Percentiles rank a stretch among this genome's conserved stretches.
phyloP scores from a whole-genome alignment of 2,888 invertebrate genomes.

The Thecocarcelia acutangulata region DNA sequence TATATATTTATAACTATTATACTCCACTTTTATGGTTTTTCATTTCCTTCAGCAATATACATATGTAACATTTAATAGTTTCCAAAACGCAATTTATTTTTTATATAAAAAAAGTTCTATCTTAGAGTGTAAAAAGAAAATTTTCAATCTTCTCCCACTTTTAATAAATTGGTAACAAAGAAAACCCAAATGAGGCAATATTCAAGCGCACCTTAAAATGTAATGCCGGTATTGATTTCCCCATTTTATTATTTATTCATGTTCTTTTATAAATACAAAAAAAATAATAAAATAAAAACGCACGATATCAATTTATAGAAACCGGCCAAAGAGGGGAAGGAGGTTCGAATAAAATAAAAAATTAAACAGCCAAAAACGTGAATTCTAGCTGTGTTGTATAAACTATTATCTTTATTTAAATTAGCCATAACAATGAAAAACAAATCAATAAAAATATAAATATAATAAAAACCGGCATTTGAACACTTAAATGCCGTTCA shows the following conservation, averaged over 20 bases:
- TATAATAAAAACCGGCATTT: constrained; percentile 48
- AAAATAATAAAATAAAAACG: background rate
- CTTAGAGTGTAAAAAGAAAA: no score
- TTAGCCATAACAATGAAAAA: constrained; percentile 26
- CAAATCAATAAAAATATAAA: background rate
- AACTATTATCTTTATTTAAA: constrained; percentile 35
- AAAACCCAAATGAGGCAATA: no score
- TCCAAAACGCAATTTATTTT: no score
- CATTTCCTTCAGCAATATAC: no score
- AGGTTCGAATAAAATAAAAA: constrained; percentile 3
- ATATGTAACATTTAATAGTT: no score
- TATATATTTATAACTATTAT: no score
- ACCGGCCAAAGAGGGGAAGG: constrained; percentile 25
- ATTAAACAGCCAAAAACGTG: background rate
- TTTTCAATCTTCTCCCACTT: no score
- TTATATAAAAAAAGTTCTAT: no score
- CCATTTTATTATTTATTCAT: background rate
- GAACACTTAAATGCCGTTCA: constrained; percentile 31
- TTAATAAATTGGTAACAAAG: no score
- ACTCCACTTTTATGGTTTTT: no score
- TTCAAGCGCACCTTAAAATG: no score
- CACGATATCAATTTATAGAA: constrained; percentile 21
- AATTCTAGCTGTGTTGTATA: constrained; percentile 26
- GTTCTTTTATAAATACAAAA: constrained; percentile 18
- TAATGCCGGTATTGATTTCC: no score